A percentile compares a stretch with the other conserved stretches of the same genome.
Conservation (phyloP, 2,113 vertebrate species). For the Natator depressus region DNA sequence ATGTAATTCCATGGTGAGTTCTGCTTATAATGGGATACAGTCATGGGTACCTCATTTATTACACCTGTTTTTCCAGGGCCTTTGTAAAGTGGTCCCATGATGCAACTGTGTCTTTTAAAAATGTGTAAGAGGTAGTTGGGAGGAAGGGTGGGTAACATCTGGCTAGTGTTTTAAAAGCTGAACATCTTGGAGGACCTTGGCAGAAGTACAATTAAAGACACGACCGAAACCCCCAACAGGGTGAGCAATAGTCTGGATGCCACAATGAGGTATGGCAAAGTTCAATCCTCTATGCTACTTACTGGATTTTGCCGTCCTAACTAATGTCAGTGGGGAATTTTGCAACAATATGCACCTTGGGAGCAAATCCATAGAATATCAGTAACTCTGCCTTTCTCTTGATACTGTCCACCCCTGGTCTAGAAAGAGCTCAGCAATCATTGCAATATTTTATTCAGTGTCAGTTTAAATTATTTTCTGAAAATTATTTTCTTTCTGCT, state of each 20-base stretch:
- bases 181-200: not conserved
- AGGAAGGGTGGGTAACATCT: not conserved
- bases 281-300: not conserved
- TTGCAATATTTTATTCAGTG: not conserved
- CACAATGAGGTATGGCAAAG: not conserved
- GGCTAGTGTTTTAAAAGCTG: not conserved
- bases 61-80: not conserved
- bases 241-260: not conserved
- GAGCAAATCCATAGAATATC: too few species aligned
- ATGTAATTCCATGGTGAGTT: not conserved
- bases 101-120: not conserved
- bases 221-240: not conserved
- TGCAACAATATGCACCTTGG: not conserved
- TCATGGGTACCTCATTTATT: not conserved
- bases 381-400: not conserved
- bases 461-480: too few species aligned
- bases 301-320: not conserved
- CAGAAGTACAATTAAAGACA: not conserved
- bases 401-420: not conserved
- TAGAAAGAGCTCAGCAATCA: not conserved
- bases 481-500: not conserved
- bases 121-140: too few species aligned
- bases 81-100: not conserved
- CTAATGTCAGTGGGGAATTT: not conserved
- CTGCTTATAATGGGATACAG: not conserved